Conservation (phyloP, 2,888 invertebrate genomes). For the Dendrolimus pini region DNA sequence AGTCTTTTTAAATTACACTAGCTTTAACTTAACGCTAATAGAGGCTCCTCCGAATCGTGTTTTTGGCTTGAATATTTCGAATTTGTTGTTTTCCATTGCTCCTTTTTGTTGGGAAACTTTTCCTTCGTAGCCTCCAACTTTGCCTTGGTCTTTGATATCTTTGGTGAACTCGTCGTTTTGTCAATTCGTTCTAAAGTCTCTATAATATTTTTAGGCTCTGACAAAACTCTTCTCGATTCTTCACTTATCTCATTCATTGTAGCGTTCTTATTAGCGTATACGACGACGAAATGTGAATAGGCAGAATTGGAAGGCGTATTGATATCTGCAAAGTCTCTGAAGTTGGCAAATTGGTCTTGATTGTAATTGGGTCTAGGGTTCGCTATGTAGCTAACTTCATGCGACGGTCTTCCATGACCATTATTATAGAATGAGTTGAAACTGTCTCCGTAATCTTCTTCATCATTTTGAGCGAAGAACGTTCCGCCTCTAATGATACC, state of each 20-base stretch:
- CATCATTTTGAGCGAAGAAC: slow-evolving; percentile 86
- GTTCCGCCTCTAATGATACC: slow-evolving; percentile 92
- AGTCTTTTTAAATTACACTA: slow-evolving; percentile 61
- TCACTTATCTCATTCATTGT: slow-evolving; percentile 75
- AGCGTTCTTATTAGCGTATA: slow-evolving; percentile 88
- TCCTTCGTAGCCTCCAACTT: slow-evolving; percentile 77
- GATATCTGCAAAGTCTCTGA: slow-evolving; percentile 93
- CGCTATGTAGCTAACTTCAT: slow-evolving; percentile 75
- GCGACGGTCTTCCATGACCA: slow-evolving; percentile 83
- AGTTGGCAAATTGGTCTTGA: slow-evolving; percentile 91
- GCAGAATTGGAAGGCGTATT: slow-evolving; percentile 87
- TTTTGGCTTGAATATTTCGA: slow-evolving; percentile 53
- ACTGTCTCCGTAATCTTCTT: slow-evolving; percentile 78
- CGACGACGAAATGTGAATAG: slow-evolving; percentile 89
- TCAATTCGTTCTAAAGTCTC: slow-evolving; percentile 87
- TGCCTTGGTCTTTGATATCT: slow-evolving; percentile 78
- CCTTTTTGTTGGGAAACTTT: slow-evolving; percentile 55
- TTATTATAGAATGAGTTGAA: slow-evolving; percentile 80
- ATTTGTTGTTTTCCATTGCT: slow-evolving; percentile 66
- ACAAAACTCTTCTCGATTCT: slow-evolving; percentile 55
- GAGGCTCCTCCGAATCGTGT: slow-evolving; percentile 78
- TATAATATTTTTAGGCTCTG: slow-evolving; percentile 87
- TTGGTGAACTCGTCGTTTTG: slow-evolving; percentile 62
- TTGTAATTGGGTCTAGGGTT: slow-evolving; percentile 86
- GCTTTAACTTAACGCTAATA: slow-evolving; percentile 81